Conservation (phyloP, 2,888 invertebrate genomes). For the Philopedon plagiatum region DNA sequence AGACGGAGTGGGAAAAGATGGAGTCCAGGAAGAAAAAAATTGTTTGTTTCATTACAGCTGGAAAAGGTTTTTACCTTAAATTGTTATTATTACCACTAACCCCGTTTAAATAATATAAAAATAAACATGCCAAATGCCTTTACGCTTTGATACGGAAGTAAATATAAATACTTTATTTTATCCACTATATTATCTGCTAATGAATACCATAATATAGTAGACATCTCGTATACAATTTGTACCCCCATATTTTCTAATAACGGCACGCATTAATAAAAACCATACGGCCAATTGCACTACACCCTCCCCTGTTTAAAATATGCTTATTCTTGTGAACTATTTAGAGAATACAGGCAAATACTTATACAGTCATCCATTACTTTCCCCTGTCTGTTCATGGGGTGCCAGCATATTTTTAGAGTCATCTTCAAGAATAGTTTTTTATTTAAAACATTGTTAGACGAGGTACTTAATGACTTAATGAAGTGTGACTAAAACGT, state of each 20-base stretch:
- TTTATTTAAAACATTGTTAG: constrained; percentile 5
- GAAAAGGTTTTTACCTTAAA: no score
- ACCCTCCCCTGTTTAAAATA: constrained; percentile 14
- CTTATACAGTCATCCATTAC: constrained; percentile 30
- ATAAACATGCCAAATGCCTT: no score
- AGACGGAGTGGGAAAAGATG: no score
- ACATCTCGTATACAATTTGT: background rate
- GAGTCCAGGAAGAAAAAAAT: no score
- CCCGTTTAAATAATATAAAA: no score
- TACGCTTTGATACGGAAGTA: background rate
- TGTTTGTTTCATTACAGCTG: no score
- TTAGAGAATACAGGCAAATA: constrained; percentile 9
- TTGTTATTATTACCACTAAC: no score
- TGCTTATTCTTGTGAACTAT: constrained; percentile 24
- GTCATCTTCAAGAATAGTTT: constrained; percentile 11
- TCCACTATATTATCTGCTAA: background rate
- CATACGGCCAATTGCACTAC: background rate
- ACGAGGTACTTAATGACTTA: constrained; percentile 37
- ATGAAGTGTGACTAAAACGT: constrained; percentile 43
- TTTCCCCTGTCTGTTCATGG: constrained; percentile 24
- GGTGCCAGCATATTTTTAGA: constrained; percentile 43
- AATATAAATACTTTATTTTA: background rate
- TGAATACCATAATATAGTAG: no score
- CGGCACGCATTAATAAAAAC: constrained; percentile 4
- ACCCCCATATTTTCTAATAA: constrained; percentile 19